phyloP scores from a whole-genome alignment of 2,113 vertebrate species.

The Nerophis lumbriciformis region DNA sequence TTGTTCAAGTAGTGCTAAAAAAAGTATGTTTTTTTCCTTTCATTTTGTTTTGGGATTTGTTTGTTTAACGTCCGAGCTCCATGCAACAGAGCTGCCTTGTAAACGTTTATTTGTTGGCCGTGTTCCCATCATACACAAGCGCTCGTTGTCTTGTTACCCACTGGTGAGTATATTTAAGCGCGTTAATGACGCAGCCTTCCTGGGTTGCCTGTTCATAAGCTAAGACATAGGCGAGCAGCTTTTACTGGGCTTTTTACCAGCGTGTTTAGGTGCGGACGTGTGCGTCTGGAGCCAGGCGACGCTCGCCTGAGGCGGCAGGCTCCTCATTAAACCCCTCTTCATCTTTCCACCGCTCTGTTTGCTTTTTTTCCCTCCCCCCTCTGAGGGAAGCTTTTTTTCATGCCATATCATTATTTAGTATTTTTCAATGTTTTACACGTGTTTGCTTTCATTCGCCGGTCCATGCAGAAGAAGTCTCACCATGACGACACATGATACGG shows the following conservation, averaged over 20 bases:
- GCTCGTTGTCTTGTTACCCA: conserved; percentile 25
- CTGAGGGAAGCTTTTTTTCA: conserved; percentile 8
- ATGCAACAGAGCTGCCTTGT: conserved; percentile 3
- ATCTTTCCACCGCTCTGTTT: conserved; percentile 39
- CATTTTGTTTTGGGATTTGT: conserved; percentile 4
- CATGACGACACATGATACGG: too few species aligned
- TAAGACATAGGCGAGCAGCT: conserved; percentile 43
- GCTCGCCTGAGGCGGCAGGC: conserved; percentile 41
- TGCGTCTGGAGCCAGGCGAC: conserved; percentile 55
- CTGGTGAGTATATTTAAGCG: conserved; percentile 28
- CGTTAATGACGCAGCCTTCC: conserved; percentile 47
- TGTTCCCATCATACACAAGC: conserved; percentile 24
- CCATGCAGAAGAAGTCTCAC: conserved; percentile 10
- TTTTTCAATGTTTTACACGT: too few species aligned
- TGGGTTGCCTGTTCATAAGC: conserved; percentile 50
- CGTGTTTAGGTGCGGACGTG: conserved; percentile 35
- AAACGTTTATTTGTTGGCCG: conserved; percentile 10
- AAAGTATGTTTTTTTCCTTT: conserved; percentile 17
- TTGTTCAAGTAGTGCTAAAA: conserved; percentile 11
- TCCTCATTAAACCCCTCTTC: conserved; percentile 60
- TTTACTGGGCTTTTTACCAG: conserved; percentile 46
- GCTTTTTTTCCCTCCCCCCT: conserved; percentile 15
- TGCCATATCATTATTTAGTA: conserved; percentile 4
- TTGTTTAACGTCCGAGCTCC: conserved; percentile 10
- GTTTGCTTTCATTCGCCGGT: conserved; percentile 1